Evolutionary conservation across 2,888 invertebrate species (phyloP).

Genomic region (Andrena chrysosceles): DNA sequence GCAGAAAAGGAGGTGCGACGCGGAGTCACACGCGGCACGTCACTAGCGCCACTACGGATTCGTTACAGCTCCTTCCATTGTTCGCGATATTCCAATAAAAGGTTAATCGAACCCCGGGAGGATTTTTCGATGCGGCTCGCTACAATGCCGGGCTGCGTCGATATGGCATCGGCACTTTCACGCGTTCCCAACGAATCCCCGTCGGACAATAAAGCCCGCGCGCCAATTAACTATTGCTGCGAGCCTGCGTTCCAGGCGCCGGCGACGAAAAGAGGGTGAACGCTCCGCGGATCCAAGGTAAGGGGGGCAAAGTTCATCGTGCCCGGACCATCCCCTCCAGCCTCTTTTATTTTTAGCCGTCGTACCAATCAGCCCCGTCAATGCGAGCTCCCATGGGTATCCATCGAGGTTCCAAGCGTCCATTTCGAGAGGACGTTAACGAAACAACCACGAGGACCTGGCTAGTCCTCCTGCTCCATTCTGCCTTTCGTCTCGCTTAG

Average conservation of each 20-base stretch:
- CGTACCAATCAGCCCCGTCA: constrained; percentile 27
- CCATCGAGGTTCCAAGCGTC: constrained; percentile 1
- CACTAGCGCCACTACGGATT: constrained; percentile 24
- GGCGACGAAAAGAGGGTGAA: too few relatives aligned
- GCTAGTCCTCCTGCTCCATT: too few relatives aligned
- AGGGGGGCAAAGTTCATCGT: constrained; percentile 12
- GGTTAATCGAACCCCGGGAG: constrained; percentile 49
- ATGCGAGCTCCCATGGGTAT: constrained; percentile 9
- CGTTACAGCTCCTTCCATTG: constrained; percentile 45
- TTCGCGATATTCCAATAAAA: constrained; percentile 55
- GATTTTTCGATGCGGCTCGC: constrained; percentile 35
- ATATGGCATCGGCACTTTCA: constrained; percentile 45
- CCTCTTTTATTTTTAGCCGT: constrained; percentile 15
- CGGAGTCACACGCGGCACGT: neutral
- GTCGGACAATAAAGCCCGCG: constrained; percentile 43
- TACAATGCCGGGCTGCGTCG: constrained; percentile 42
- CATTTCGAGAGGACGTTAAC: neutral
- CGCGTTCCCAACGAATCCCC: constrained; percentile 46
- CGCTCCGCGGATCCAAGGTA: neutral
- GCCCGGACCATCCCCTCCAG: neutral
- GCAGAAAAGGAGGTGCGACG: neutral
- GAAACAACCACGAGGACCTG: constrained; percentile 4
- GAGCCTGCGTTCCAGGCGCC: constrained; percentile 8
- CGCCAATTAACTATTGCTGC: constrained; percentile 43
- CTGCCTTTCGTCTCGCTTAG: too few relatives aligned